Evolutionary conservation across 2,797 vertebrate genomes (phyloP).

Genomic region (Mormyrus hasselquistii): DNA sequence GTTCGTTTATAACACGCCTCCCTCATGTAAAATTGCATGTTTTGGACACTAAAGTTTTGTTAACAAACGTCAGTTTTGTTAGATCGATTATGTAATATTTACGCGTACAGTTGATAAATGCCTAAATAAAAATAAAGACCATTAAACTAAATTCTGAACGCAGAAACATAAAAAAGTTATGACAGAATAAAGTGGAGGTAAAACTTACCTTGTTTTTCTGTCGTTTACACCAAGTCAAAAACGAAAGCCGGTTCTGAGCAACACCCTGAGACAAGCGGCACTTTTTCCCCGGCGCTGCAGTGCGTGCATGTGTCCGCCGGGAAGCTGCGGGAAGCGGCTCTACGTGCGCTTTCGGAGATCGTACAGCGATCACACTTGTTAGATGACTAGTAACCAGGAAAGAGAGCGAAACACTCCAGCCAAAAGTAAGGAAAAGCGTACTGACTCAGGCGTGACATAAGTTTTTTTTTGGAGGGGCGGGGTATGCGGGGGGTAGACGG

Average conservation of each 20-base stretch:
- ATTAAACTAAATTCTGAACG: neutral
- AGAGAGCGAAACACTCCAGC: neutral
- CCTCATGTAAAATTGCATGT: neutral
- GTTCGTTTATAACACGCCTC: neutral
- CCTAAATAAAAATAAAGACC: neutral
- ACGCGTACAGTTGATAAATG: neutral
- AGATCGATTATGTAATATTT: neutral
- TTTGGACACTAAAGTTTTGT: neutral
- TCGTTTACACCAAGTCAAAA: neutral
- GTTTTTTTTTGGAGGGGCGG: neutral
- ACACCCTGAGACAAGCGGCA: neutral
- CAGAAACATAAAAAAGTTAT: neutral
- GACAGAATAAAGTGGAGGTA: neutral
- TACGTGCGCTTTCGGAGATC: neutral
- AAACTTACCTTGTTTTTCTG: neutral
- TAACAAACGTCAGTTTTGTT: neutral
- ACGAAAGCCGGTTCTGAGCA: neutral
- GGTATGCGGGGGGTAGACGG: neutral
- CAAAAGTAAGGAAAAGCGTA: neutral
- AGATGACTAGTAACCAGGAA: neutral
- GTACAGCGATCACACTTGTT: neutral
- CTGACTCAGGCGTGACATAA: neutral
- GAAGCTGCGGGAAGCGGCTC: neutral
- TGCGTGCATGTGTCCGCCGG: neutral
- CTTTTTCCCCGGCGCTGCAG: neutral